Evolutionary conservation across 2,113 vertebrate species (phyloP).

Genomic region (Nannospalax galili): DNA sequence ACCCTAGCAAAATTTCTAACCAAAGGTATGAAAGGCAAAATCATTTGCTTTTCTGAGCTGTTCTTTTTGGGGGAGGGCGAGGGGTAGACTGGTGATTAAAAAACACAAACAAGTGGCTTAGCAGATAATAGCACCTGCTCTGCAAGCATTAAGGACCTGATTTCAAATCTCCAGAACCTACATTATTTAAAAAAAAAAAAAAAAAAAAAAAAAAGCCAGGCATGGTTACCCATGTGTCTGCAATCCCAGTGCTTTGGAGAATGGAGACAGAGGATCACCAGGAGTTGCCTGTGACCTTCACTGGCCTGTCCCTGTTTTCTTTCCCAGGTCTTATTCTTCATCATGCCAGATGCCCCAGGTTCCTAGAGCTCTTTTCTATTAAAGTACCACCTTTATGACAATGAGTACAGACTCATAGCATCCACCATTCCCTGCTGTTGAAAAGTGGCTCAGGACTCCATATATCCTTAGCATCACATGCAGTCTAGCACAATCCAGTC

Average conservation of each 20-base stretch:
- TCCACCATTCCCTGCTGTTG: not conserved
- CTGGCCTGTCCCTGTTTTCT: not conserved
- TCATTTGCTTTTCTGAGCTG: conserved; percentile 11
- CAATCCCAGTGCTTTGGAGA: not conserved
- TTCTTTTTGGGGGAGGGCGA: not conserved
- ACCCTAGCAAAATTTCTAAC: conserved; percentile 7
- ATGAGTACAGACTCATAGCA: not conserved
- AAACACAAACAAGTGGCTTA: not conserved
- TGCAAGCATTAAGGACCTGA: not conserved
- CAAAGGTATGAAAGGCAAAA: conserved; percentile 12
- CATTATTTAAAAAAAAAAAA: not conserved
- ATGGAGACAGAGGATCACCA: not conserved
- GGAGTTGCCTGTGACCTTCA: not conserved
- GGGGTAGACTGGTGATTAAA: not conserved
- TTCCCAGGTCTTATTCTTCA: not conserved
- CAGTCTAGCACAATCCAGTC: not conserved
- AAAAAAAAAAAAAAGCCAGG: not conserved
- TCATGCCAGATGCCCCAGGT: not conserved
- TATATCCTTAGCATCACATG: no score
- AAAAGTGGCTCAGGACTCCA: not conserved
- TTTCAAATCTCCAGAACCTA: no score
- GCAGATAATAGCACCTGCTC: not conserved
- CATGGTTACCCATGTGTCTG: accelerated
- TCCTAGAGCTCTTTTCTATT: not conserved
- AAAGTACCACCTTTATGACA: not conserved